These are phyloP conservation scores for Pemphredon lugubris DNA, from an alignment of 2,888 invertebrate genomes.

Conservation along the genomic window DNA sequence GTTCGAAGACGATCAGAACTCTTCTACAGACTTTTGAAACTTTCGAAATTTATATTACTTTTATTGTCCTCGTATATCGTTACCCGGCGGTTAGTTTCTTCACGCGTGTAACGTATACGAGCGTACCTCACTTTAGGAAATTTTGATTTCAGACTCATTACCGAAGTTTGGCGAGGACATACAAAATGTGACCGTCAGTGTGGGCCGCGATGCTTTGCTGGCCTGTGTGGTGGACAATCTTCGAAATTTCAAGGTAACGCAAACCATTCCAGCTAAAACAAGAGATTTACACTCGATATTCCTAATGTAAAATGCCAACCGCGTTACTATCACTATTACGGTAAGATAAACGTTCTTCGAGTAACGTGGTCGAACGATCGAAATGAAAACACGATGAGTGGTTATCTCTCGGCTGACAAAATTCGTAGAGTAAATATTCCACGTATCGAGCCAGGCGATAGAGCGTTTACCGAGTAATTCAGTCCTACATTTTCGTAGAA, in stretches of 20 bases:
- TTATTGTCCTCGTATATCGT: too few relatives aligned
- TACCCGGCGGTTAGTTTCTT: too few relatives aligned
- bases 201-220: conserved; percentile 92
- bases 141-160: conserved; percentile 83
- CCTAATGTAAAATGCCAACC: too few relatives aligned
- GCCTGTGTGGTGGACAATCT: conserved; percentile 95
- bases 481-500: too few relatives aligned
- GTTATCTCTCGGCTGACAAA: neutral
- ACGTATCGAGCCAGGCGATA: neutral
- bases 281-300: too few relatives aligned
- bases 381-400: neutral
- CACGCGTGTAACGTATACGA: too few relatives aligned
- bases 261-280: neutral
- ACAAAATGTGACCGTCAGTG: conserved; percentile 94
- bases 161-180: conserved; percentile 94
- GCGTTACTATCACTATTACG: too few relatives aligned
- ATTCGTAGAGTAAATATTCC: neutral
- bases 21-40: too few relatives aligned
- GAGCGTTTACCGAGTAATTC: neutral
- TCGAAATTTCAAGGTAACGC: conserved; percentile 89
- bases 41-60: too few relatives aligned
- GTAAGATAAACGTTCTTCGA: conserved; percentile 3
- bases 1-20: too few relatives aligned
- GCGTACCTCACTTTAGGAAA: too few relatives aligned
- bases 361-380: neutral